Conservation (phyloP, 2,797 vertebrate species). For the Oryzias dopingdopingensis region DNA sequence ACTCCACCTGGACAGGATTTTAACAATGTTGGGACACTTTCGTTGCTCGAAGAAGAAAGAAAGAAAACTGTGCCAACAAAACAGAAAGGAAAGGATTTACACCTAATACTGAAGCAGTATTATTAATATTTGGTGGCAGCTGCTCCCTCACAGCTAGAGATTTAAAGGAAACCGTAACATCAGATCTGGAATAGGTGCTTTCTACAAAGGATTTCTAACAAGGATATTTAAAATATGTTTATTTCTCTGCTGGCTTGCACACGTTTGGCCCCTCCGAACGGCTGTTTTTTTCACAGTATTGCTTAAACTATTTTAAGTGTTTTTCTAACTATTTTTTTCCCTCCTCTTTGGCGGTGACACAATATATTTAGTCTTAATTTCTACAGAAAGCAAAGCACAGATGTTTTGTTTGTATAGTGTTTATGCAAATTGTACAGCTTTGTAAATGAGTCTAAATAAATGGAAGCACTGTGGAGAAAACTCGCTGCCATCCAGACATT, state of each 20-base stretch:
- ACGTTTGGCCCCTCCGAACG: conserved; percentile 17
- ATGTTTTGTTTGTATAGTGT: conserved; percentile 54
- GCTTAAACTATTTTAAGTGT: conserved; percentile 45
- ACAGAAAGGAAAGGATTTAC: conserved; percentile 65
- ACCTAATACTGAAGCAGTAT: conserved; percentile 65
- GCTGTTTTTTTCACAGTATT: conserved; percentile 28
- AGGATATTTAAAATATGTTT: conserved; percentile 5
- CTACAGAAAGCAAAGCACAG: conserved; percentile 29
- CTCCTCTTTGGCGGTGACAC: conserved; percentile 4
- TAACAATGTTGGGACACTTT: conserved; percentile 44
- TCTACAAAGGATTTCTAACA: conserved; percentile 29
- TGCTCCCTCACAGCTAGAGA: conserved; percentile 48
- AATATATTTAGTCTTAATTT: no score
- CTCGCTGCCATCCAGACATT: conserved; percentile 1
- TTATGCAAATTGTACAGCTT: conserved; percentile 77
- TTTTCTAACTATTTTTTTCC: conserved; percentile 5
- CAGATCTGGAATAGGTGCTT: conserved; percentile 56
- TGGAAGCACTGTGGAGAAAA: conserved; percentile 53
- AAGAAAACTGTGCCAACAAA: conserved; percentile 58
- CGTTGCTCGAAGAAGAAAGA: conserved; percentile 44
- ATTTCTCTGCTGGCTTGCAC: conserved; percentile 29
- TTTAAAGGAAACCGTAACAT: conserved; percentile 47
- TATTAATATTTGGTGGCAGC: conserved; percentile 55
- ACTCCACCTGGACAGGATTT: conserved; percentile 34
- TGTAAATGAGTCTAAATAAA: conserved; percentile 79